Conservation (phyloP, 1,140 invertebrate species). For the Bombus terrestris region DNA sequence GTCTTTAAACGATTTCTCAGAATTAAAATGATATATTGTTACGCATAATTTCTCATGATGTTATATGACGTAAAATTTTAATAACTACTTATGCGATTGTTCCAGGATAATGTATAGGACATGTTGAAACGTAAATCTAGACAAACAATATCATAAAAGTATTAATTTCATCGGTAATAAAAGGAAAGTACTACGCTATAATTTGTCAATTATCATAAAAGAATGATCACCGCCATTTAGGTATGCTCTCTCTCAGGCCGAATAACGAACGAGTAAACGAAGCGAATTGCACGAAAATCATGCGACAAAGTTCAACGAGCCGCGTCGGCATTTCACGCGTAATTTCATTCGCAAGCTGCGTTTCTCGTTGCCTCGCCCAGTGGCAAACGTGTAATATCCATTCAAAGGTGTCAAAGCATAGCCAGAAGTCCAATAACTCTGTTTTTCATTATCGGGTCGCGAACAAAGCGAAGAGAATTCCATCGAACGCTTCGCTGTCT, state of each 20-base stretch:
- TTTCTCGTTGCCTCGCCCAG: neutral
- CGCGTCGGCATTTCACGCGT: conserved; percentile 26
- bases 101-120: neutral
- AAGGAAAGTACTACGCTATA: neutral
- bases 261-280: neutral
- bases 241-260: no score
- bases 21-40: neutral
- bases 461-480: conserved; percentile 25
- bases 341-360: conserved; percentile 33
- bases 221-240: neutral
- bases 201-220: neutral
- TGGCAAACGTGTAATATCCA: conserved; percentile 20
- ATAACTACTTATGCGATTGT: neutral
- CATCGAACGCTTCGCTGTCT: neutral
- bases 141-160: neutral
- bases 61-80: neutral
- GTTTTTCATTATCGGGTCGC: conserved; percentile 36
- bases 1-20: neutral
- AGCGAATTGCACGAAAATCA: conserved; percentile 27
- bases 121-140: neutral
- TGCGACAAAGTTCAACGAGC: neutral
- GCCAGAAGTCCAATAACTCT: conserved; percentile 39
- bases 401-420: conserved; percentile 48
- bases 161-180: neutral
- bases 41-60: neutral